phyloP scores from a whole-genome alignment of 2,113 vertebrate genomes.

The Ictalurus punctatus region DNA sequence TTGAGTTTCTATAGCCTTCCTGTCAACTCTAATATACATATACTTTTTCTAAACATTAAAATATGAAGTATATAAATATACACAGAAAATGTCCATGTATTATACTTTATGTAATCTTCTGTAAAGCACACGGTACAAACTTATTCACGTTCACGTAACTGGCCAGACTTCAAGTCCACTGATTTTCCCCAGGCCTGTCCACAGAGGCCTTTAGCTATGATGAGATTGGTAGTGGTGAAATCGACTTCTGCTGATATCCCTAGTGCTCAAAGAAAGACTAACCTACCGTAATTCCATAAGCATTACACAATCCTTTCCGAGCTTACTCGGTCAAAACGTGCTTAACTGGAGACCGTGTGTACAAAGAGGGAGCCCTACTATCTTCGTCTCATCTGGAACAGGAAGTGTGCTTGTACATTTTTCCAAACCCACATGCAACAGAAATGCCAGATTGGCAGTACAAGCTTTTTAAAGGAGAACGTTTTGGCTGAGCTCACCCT shows the following conservation, averaged over 20 bases:
- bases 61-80: not conserved
- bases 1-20: not conserved
- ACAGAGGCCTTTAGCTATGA: not conserved
- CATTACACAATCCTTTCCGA: not conserved
- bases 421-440: not conserved
- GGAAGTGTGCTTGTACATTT: not conserved
- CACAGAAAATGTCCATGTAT: no score
- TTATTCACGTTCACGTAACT: not conserved
- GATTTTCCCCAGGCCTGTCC: not conserved
- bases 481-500: conserved; percentile 28
- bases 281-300: not conserved
- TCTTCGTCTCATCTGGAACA: not conserved
- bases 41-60: not conserved
- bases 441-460: not conserved
- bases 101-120: not conserved
- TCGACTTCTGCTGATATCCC: not conserved
- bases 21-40: not conserved
- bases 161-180: not conserved
- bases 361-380: not conserved
- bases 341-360: not conserved
- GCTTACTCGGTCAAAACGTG: not conserved
- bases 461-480: not conserved
- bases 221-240: conserved; percentile 1
- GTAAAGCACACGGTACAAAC: not conserved
- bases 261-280: conserved; percentile 25